phyloP scores from a whole-genome alignment of 2,888 invertebrate genomes.

The Pycnomerus fuliginosus region DNA sequence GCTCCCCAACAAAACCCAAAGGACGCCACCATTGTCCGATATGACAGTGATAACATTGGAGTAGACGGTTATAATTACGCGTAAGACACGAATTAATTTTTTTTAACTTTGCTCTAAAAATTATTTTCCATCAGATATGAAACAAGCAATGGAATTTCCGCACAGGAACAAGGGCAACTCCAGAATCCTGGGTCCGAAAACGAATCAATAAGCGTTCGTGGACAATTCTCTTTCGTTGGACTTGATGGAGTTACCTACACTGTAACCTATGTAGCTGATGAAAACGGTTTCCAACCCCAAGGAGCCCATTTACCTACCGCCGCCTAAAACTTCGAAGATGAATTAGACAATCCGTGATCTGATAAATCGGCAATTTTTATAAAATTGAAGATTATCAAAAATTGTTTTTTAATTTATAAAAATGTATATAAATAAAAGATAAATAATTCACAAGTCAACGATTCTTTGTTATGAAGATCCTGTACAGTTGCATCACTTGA shows the following conservation, averaged over 20 bases:
- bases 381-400: too few relatives aligned
- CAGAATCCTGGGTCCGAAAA: constrained; percentile 65
- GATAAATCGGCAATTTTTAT: too few relatives aligned
- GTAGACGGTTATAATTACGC: constrained; percentile 46
- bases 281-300: constrained; percentile 61
- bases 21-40: constrained; percentile 62
- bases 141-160: constrained; percentile 63
- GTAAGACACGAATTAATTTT: constrained; percentile 38
- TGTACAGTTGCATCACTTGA: too few relatives aligned
- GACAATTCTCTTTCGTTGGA: constrained; percentile 62
- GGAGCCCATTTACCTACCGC: constrained; percentile 55
- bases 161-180: constrained; percentile 62
- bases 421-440: too few relatives aligned
- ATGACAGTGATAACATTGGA: constrained; percentile 63
- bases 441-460: too few relatives aligned
- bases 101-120: too few relatives aligned
- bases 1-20: constrained; percentile 41
- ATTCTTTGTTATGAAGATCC: too few relatives aligned
- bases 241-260: constrained; percentile 64
- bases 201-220: constrained; percentile 62
- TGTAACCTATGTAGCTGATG: constrained; percentile 63
- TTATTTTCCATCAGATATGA: too few relatives aligned
- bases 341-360: too few relatives aligned
- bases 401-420: too few relatives aligned
- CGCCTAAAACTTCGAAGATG: too few relatives aligned